Evolutionary conservation across 2,113 vertebrate genomes (phyloP), one percentile per base, ranked within the genome.

Genomic region (Lampris megalopsis): DNA sequence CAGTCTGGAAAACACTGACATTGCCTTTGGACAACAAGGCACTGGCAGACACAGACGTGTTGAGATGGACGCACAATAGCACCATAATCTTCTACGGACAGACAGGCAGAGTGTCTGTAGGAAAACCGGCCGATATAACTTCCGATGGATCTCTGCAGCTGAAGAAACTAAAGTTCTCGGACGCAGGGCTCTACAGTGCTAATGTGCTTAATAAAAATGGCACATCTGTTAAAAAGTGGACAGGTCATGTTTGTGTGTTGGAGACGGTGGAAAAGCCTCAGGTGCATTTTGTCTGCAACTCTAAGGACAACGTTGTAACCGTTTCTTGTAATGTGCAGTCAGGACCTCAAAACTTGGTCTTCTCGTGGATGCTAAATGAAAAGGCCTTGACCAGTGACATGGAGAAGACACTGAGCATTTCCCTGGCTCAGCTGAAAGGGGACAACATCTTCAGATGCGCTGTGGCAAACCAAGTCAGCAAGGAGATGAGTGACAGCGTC

Each of bases 1-100:
- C 58, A 2, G 61, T 83, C 1, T 90, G 89, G 10, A 49, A 88
- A 43, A 74, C 4, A 47, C 8, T 79, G 24, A 71, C 42, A 48
- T 38, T 92, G 9, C 72, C 84, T 1, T 73, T 89, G 11, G 48
- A 5, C 50, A 68, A 63, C 13, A 3, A 80, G 6, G 9, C 1
- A 40, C 77, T 87, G 75, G 1, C 2, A n/a, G 72, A 37, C 9
- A 58, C 6, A 2, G 47, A 91, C 45, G 1, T 2, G 13, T n/a
- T 93, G 80, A 75, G 0, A 42, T 93, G 91, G 91, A 71, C 62
- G 59, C 91, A 90, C 52, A 86, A 89, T n/a, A 9, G 0, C 10
- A 73, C 0, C 0, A 38, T 58, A 0, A 43, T 91, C 43, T 91
- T 88, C 65, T n/a, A 45, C 71, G 73, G 61, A 58, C 0, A 63